Evolutionary conservation across 2,888 invertebrate genomes (phyloP).

Genomic region (Endotricha flammealis): DNA sequence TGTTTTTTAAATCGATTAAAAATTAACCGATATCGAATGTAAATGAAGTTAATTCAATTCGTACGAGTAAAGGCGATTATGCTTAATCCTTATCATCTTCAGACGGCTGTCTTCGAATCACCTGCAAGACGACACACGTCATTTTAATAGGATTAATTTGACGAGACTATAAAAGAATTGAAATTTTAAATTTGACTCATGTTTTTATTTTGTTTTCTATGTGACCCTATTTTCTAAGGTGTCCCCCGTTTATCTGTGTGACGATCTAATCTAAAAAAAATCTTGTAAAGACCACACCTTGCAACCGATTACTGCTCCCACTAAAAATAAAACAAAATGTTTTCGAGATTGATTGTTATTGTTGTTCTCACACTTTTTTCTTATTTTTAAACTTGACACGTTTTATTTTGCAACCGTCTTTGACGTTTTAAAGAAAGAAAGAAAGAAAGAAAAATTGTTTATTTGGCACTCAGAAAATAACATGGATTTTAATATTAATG

Average conservation of each 20-base stretch:
- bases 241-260: conserved; percentile 31
- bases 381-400: not conserved
- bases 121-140: conserved; percentile 45
- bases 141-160: conserved; percentile 60
- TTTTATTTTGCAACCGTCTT: no score
- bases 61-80: conserved; percentile 32
- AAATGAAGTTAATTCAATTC: conserved; percentile 21
- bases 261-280: conserved; percentile 40
- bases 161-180: conserved; percentile 33
- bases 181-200: conserved; percentile 32
- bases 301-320: conserved; percentile 25
- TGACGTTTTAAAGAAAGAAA: no score
- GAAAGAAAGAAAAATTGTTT: no score
- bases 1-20: conserved; percentile 3
- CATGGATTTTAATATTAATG: no score
- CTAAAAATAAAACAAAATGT: conserved; percentile 18
- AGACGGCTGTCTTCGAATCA: conserved; percentile 27
- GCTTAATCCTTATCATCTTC: conserved; percentile 28
- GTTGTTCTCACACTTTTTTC: not conserved
- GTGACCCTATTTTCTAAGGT: conserved; percentile 30
- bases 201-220: conserved; percentile 24
- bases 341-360: conserved; percentile 4
- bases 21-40: conserved; percentile 23
- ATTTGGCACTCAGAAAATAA: no score
- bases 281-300: conserved; percentile 43